These are phyloP conservation scores for Arrhamphus sclerolepis DNA, from an alignment of 2,797 vertebrate species.

Conservation along the genomic window DNA sequence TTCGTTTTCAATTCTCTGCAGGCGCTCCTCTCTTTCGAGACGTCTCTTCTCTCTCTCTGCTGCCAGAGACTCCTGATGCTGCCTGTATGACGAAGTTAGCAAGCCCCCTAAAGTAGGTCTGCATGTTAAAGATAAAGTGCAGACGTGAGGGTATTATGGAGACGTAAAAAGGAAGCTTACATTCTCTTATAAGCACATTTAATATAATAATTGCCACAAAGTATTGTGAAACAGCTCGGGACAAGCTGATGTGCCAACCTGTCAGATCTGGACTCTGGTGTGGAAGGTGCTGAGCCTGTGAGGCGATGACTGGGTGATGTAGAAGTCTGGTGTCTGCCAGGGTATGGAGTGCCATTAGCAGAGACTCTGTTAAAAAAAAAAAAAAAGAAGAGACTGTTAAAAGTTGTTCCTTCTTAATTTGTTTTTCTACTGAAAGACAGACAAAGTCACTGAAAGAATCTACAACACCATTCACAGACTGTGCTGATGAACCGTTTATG, in stretches of 20 bases:
- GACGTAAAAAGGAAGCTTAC: neutral
- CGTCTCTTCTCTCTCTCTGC: conserved; percentile 91
- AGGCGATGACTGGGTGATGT: conserved; percentile 76
- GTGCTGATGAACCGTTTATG: too few species aligned
- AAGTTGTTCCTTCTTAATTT: conserved; percentile 12
- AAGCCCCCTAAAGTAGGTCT: conserved; percentile 87
- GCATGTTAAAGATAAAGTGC: conserved; percentile 21
- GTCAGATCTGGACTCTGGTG: conserved; percentile 84
- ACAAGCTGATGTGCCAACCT: conserved; percentile 76
- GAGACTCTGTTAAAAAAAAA: conserved; percentile 76
- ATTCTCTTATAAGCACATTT: conserved; percentile 12
- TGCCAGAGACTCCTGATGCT: conserved; percentile 95
- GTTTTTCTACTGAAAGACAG: conserved; percentile 21
- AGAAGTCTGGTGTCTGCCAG: conserved; percentile 74
- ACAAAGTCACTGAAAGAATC: neutral
- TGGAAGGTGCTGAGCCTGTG: conserved; percentile 63
- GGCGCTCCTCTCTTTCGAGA: conserved; percentile 91
- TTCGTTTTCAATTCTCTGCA: conserved; percentile 94
- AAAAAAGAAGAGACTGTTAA: conserved; percentile 18
- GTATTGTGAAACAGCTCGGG: neutral
- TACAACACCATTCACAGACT: too few species aligned
- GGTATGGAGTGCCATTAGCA: conserved; percentile 77
- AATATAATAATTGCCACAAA: neutral
- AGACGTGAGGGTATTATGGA: conserved; percentile 1
- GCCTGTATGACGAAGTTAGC: conserved; percentile 91